Evolutionary conservation across 2,113 vertebrate species (phyloP), one percentile per base, ranked within the genome.

Genomic region (Arenaria interpres): DNA sequence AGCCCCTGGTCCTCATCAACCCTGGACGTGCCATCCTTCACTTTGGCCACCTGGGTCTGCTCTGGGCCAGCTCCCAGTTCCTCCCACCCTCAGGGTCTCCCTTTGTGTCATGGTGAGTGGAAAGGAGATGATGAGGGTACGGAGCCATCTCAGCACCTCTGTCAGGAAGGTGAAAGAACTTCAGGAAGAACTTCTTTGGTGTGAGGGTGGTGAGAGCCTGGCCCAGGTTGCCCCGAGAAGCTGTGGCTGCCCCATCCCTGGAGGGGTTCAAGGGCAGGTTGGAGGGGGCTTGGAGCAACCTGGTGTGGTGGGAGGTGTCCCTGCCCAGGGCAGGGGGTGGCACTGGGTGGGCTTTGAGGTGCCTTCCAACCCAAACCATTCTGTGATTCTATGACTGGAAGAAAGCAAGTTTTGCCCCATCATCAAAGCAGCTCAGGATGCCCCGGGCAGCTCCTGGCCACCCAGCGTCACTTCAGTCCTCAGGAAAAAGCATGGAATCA

Each of bases 11-110:
- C 18, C 25, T 51, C 16, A 9, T 45, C 57, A n/a, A 0, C 10
- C 4, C 57, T 12, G 25, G 18, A 14, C 0, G 5, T 27, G 37
- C 51, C 33, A 4, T 7, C 39, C 54, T 39, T 21, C 2, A 2
- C 15, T 48, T 54, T 18, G 46, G 51, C 13, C 20, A 24, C 51
- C 63, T 53, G 71, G 45, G 5, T 2, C 12, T 74, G 82, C 89
- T 63, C 46, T 57, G 4, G 39, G 19, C 45, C 28, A 25, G 53
- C 78, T 39, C 64, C 21, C 30, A 12, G 7, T 16, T 37, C 24
- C 54, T 69, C 56, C 54, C 45, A 66, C 13, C 35, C 79, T 39
- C 3, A 4, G 66, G 35, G 16, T 10, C 35, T 48, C 73, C 63
- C 57, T 25, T 25, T 51, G 7, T 51, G 50, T 51, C 23, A 24